Evolutionary conservation across 2,113 vertebrate genomes (phyloP).

Genomic region (Acrocephalus kingi): DNA sequence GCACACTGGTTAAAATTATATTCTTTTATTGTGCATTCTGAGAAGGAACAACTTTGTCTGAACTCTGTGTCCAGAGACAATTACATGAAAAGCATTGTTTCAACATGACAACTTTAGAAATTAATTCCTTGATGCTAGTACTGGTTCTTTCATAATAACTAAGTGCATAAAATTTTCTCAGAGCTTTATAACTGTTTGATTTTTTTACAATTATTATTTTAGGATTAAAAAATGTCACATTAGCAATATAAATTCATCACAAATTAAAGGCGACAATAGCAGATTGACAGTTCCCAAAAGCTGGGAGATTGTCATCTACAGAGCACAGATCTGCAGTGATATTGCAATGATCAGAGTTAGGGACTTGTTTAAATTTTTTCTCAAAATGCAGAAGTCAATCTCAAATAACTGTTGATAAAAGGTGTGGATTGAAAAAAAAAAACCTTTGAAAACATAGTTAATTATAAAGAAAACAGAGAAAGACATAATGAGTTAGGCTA

Average conservation of each 20-base stretch:
- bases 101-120: neutral
- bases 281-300: neutral
- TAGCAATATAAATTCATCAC: neutral
- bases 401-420: neutral
- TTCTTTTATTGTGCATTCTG: neutral
- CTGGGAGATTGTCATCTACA: neutral
- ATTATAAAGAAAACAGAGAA: neutral
- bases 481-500: neutral
- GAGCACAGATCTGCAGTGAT: neutral
- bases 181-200: neutral
- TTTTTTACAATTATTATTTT: neutral
- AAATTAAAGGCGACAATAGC: neutral
- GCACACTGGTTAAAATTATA: neutral
- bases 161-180: neutral
- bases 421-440: neutral
- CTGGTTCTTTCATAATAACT: neutral
- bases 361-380: neutral
- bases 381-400: neutral
- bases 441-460: neutral
- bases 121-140: neutral
- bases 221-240: neutral
- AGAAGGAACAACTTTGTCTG: neutral
- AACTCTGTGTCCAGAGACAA: neutral
- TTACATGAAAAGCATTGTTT: neutral
- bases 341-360: neutral